phyloP scores from a whole-genome alignment of 2,113 vertebrate species.

The Pterocles orientalis region DNA sequence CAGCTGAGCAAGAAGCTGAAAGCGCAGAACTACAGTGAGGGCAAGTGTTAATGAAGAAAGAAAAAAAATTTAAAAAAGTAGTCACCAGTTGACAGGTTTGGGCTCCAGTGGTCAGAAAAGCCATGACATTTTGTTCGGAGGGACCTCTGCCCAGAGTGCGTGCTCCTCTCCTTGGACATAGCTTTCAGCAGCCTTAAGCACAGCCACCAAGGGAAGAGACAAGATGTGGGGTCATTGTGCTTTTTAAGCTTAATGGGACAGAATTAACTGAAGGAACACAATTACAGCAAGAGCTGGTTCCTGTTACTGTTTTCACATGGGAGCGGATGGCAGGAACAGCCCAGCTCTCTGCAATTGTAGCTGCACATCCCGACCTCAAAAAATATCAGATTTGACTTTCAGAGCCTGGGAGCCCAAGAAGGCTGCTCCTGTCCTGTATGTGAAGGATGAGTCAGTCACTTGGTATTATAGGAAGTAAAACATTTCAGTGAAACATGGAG shows the following conservation, averaged over 20 bases:
- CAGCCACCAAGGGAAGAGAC: neutral
- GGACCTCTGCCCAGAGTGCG: neutral
- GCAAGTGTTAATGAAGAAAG: neutral
- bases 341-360: neutral
- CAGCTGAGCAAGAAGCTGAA: neutral
- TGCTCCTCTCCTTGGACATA: accelerated
- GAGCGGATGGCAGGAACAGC: neutral
- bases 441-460: neutral
- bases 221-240: neutral
- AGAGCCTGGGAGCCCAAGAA: neutral
- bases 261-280: neutral
- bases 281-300: neutral
- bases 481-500: neutral
- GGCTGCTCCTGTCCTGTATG: neutral
- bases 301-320: neutral
- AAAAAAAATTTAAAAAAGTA: neutral
- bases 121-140: neutral
- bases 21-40: neutral
- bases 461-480: neutral
- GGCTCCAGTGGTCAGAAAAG: neutral
- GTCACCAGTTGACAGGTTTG: neutral
- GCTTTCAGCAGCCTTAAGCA: neutral
- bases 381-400: neutral
- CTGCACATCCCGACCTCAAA: neutral
- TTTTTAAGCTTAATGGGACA: neutral